Evolutionary conservation across 2,888 invertebrate genomes (phyloP), one percentile per base, ranked within the genome.

Genomic region (Uropetala carovei): DNA sequence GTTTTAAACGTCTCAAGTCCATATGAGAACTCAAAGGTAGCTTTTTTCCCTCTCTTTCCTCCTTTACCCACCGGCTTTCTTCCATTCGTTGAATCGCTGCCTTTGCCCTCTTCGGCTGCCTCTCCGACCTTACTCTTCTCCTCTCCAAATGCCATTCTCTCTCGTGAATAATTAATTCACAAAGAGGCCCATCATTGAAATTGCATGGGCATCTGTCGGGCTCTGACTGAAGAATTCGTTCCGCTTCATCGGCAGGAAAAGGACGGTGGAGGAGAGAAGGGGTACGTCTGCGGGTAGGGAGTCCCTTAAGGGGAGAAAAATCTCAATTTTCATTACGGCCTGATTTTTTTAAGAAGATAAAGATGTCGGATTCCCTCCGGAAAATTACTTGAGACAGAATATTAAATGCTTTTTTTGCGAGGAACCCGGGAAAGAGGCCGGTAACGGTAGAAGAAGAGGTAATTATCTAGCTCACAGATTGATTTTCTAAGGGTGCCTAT

Each of bases 111-210:
- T 75, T 3, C 43, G 43, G 43, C 43, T 75, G 22, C 75, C 4
- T 75, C 18, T 27, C 11, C 4, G 11, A 11, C 27, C 75, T 27
- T 27, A 11, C 27, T 22, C 75, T 27, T 27, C 3, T 75, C 11
- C 75, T 27, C 75, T 75, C 75, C 22, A 75, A 75, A 27, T 75
- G 75, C 27, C n/a, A 64, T n/a, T 64, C 64, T 18, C 68, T 75
- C 27, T 22, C 0, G 75, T 75, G 75, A 75, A 75, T 75, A 75
- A 27, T 75, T 75, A 75, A 75, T 75, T 22, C 22, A 27, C 22
- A 22, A 75, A 75, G 22, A 11, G 22, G 22, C 75, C 75, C 75
- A 75, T 75, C 75, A 75, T 75, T 75, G 75, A 27, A 27, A 75
- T 75, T 75, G 22, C 75, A 75, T 75, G 75, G 75, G 27, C 22